A percentile compares a stretch with the other conserved stretches of the same genome.
Evolutionary conservation across 2,888 invertebrate genomes (phyloP).

Genomic region (Drepanosiphum platanoidis): DNA sequence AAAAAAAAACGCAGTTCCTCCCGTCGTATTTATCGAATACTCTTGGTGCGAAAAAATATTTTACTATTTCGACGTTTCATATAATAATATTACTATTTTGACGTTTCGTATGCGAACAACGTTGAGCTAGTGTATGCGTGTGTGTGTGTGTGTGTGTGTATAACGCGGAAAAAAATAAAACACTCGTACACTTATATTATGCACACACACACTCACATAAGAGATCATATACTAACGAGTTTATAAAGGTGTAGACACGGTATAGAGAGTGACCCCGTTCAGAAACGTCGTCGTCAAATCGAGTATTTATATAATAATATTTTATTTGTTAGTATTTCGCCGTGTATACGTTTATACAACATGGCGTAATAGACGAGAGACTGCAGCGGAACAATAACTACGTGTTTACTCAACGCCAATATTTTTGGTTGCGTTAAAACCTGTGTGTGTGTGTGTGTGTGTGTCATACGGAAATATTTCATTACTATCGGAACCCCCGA

Average conservation of each 20-base stretch:
- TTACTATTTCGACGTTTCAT: neutral
- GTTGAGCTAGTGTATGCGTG: too few relatives aligned
- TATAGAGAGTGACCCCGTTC: conserved; percentile 22
- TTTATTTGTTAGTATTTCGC: neutral
- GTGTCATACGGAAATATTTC: conserved; percentile 16
- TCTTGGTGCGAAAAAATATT: neutral
- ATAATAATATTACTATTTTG: too few relatives aligned
- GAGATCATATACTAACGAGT: conserved; percentile 33
- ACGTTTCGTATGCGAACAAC: too few relatives aligned
- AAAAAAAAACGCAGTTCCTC: too few relatives aligned
- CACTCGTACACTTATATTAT: too few relatives aligned
- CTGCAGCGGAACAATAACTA: conserved; percentile 12
- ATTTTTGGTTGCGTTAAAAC: conserved; percentile 27
- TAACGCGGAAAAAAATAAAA: neutral
- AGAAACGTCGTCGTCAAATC: neutral
- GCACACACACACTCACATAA: neutral
- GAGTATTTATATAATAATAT: neutral
- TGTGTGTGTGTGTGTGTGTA: neutral
- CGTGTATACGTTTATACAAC: neutral
- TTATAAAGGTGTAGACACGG: neutral
- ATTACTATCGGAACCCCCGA: conserved; percentile 31
- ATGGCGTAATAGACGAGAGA: neutral
- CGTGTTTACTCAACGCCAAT: conserved; percentile 39
- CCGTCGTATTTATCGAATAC: too few relatives aligned
- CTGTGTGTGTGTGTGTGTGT: neutral